These are phyloP conservation scores for Halcyon leucocephala DNA, from an alignment of 2,797 vertebrate species.

Conservation along the genomic window DNA sequence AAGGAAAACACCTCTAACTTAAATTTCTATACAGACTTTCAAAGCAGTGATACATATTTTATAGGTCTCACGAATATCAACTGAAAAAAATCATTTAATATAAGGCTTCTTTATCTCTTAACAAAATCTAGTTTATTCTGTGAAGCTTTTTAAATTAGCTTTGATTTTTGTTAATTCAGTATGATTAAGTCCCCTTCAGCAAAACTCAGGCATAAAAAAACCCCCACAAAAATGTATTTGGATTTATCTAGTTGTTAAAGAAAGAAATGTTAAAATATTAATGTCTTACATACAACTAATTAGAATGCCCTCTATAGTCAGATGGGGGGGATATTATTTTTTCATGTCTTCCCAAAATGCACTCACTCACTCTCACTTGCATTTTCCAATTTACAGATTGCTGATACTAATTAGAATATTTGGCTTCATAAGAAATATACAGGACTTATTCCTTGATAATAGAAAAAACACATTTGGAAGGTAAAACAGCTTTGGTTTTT, in stretches of 20 bases:
- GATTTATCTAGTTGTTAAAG: neutral
- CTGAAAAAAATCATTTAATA: neutral
- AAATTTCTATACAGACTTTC: neutral
- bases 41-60: neutral
- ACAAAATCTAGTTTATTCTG: neutral
- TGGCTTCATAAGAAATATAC: neutral
- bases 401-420: neutral
- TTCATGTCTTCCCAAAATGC: neutral
- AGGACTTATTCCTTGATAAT: neutral
- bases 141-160: neutral
- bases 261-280: neutral
- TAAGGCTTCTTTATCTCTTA: neutral
- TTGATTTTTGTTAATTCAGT: slow-evolving; percentile 30
- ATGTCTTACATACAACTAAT: neutral
- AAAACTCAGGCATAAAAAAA: neutral
- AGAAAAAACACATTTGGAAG: neutral
- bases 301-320: neutral
- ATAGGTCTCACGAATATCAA: neutral
- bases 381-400: neutral
- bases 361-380: neutral
- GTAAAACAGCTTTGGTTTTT: neutral
- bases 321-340: neutral
- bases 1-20: neutral
- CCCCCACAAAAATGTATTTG: neutral
- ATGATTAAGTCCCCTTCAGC: neutral